Conservation (phyloP, 2,888 invertebrate genomes). For the Acronicta leporina region DNA sequence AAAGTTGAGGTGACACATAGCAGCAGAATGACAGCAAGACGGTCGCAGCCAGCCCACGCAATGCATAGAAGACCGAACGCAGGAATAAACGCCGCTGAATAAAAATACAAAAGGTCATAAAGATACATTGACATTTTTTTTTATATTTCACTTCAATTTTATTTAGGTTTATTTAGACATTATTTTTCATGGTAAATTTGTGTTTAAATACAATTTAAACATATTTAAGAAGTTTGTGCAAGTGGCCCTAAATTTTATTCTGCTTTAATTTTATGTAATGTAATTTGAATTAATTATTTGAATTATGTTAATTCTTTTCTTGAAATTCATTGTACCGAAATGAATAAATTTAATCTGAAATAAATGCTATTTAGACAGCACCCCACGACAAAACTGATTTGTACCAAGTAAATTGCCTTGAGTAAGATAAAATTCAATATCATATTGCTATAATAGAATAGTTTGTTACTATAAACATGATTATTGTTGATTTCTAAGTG, state of each 20-base stretch:
- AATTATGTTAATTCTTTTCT: too few species aligned
- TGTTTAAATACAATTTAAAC: too few species aligned
- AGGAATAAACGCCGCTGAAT: conserved; percentile 91
- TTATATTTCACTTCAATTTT: neutral
- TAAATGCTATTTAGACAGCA: neutral
- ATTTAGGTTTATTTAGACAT: too few species aligned
- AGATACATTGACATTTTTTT: neutral
- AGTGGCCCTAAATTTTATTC: too few species aligned
- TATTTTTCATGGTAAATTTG: too few species aligned
- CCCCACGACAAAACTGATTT: too few species aligned
- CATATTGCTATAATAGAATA: neutral
- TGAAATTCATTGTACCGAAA: too few species aligned
- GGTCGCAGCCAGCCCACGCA: conserved; percentile 94
- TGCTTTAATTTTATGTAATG: too few species aligned
- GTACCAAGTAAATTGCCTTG: neutral
- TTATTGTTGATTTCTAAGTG: conserved; percentile 3
- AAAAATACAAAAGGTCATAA: conserved; percentile 39
- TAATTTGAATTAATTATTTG: too few species aligned
- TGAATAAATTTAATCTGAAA: too few species aligned
- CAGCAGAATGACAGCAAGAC: conserved; percentile 91
- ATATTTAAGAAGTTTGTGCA: too few species aligned
- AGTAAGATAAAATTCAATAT: conserved; percentile 1
- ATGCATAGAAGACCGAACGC: conserved; percentile 93
- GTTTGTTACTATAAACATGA: conserved; percentile 1
- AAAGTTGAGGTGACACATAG: conserved; percentile 93